Evolutionary conservation across 2,888 invertebrate species (phyloP).

Genomic region (Mactromeris polynyma): DNA sequence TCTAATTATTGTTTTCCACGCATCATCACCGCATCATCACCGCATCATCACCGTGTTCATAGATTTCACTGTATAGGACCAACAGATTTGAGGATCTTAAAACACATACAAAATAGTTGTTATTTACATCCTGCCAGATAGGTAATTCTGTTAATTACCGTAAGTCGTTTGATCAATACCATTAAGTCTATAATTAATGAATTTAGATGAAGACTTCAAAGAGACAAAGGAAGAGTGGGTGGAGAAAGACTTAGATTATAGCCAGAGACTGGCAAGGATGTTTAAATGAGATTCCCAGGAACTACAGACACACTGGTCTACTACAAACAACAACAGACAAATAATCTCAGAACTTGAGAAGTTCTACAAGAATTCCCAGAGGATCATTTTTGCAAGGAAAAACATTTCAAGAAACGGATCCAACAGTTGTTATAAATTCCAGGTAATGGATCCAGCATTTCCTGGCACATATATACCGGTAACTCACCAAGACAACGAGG

Average conservation of each 20-base stretch:
- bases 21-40: too few species aligned
- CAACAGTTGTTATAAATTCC: constrained; percentile 12
- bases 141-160: too few species aligned
- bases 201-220: background rate
- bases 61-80: too few species aligned
- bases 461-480: background rate
- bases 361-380: background rate
- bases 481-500: background rate
- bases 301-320: background rate
- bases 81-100: too few species aligned
- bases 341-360: background rate
- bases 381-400: background rate
- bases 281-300: background rate
- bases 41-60: too few species aligned
- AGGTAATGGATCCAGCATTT: background rate
- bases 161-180: too few species aligned
- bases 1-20: too few species aligned
- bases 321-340: background rate
- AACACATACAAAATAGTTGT: too few species aligned
- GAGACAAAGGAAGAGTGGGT: background rate
- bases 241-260: background rate
- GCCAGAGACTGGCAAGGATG: background rate
- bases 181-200: too few species aligned
- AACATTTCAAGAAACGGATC: background rate
- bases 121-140: too few species aligned